Base-by-base conservation (phyloP, 2,888 invertebrate species). In the Oscheius sp. region DNA sequence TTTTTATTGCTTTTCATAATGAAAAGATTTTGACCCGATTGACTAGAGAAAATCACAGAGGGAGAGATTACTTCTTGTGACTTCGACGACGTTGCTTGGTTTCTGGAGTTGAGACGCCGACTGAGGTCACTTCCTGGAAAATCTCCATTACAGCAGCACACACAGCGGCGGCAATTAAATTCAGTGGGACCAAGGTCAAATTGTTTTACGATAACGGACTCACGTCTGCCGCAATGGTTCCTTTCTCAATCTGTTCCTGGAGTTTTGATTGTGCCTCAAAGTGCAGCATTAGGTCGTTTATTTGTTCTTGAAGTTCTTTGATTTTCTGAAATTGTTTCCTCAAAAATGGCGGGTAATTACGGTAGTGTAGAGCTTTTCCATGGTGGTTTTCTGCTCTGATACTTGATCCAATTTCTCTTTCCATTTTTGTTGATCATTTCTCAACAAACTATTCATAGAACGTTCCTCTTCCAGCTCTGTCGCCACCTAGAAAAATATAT, bases 281-380 rank as follows among this genome's bases (percentile, higher is more conserved):
- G 87, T 92, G 96, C 89, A 97, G 95, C 95, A 96, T 95, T 57
- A 98, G 90, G 90, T 98, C 98, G 37, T 93, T 90, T 8, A 98
- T 90, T 89, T 98, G 95, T 82, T 97, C 96, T 78, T 92, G 91
- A 33, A 97, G 89, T 23, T 95, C 94, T 0, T 88, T 79, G n/a
- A 95, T 90, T 90, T 95, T 88, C 88, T 88, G 61, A 27, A 76
- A 61, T 10, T 15, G 10, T 31, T 20, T 55, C 31, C 29, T 39
- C 46, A 31, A 45, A 55, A 57, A 29, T 34, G n/a, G 15, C 10
- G 10, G 15, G n/a, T 6, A 34, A 42, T 20, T 27, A 46, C 45
- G 20, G 12, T 20, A 61, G 50, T 31, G 53, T 65, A 55, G 2
- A 37, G 31, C 12, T 52, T 63, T 29, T 86, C 83, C 20, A 87